These are phyloP conservation scores for Holcopasites calliopsidis DNA, from an alignment of 1,140 invertebrate species.

Conservation along the genomic window DNA sequence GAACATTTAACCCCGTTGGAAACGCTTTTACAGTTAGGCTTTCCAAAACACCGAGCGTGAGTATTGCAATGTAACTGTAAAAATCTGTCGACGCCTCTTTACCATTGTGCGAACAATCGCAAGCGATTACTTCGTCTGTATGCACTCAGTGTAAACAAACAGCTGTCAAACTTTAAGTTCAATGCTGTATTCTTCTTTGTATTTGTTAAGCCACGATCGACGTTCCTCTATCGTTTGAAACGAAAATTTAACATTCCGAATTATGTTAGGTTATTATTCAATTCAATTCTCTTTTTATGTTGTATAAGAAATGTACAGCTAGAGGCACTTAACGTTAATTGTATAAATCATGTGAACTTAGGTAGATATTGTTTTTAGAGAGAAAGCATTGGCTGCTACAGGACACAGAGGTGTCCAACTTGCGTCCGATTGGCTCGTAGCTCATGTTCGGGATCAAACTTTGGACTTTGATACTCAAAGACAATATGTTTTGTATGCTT, in stretches of 20 bases:
- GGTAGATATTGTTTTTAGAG: conserved; percentile 78
- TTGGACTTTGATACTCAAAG: conserved; percentile 87
- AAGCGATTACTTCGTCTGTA: neutral
- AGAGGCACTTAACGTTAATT: neutral
- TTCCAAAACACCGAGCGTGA: conserved; percentile 92
- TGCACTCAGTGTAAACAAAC: conserved; percentile 67
- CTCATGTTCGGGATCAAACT: conserved; percentile 91
- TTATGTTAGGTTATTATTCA: too few relatives aligned
- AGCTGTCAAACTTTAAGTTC: conserved; percentile 61
- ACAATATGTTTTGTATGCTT: conserved; percentile 92
- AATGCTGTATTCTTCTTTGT: neutral
- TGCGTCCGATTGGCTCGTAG: conserved; percentile 93
- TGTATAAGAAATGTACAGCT: neutral
- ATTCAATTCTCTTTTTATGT: neutral
- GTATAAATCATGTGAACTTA: neutral
- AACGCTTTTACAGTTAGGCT: conserved; percentile 92
- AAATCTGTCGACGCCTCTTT: neutral
- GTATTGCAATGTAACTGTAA: conserved; percentile 66
- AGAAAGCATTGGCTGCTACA: conserved; percentile 94
- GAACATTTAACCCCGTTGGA: conserved; percentile 88
- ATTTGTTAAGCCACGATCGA: neutral
- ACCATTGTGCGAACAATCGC: neutral
- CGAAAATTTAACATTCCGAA: too few relatives aligned
- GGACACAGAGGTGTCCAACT: conserved; percentile 91
- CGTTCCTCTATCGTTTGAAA: neutral